A percentile compares a stretch with the other conserved stretches of the same genome.
phyloP scores from a whole-genome alignment of 2,113 vertebrate species.

The Acinonyx jubatus region DNA sequence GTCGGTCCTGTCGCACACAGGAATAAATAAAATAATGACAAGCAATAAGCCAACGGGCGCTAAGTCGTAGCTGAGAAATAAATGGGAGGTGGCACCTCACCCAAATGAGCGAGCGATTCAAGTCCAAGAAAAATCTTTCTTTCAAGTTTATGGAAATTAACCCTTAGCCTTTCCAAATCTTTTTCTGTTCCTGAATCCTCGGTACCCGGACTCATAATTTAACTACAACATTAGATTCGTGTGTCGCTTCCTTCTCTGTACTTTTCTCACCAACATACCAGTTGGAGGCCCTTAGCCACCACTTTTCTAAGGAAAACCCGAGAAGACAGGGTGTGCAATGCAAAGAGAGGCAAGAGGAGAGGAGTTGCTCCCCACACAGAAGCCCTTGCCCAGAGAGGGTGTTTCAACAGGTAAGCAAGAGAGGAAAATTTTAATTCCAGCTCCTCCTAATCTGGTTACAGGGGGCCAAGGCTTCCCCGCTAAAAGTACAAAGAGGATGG shows the following conservation, averaged over 20 bases:
- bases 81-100: background rate
- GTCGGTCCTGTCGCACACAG: background rate
- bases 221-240: background rate
- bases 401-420: background rate
- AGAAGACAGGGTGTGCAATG: background rate
- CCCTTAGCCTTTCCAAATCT: background rate
- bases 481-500: background rate
- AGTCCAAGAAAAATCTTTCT: background rate
- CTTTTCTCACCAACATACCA: background rate
- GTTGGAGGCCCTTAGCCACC: background rate
- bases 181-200: background rate
- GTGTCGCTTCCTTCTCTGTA: background rate
- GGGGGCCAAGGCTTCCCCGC: background rate
- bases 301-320: background rate
- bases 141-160: background rate
- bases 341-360: rapidly evolving
- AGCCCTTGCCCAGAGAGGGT: background rate
- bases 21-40: conserved; percentile 20
- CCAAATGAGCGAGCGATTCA: background rate
- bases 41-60: background rate
- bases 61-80: background rate
- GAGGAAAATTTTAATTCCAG: background rate
- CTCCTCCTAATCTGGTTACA: background rate
- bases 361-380: background rate
- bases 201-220: background rate